Evolutionary conservation across 2,113 vertebrate species (phyloP), one percentile per base, ranked within the genome.

Genomic region (Aegypius monachus): DNA sequence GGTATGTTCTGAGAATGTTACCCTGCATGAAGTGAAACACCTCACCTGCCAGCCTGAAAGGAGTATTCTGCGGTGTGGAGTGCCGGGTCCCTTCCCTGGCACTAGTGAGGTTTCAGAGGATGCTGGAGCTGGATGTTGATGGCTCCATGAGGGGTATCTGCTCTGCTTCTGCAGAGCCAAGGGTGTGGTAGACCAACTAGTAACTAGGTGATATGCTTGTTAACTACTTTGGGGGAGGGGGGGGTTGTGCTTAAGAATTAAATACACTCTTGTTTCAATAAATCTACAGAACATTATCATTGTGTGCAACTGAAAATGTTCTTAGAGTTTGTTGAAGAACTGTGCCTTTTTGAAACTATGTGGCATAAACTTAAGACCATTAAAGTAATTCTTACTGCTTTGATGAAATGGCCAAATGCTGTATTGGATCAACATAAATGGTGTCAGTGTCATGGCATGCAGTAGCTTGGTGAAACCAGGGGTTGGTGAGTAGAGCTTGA

Each of bases 361-460:
- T 23, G 36, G 23, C 45, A 6, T 16, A 45, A 65, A 34, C 10
- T 10, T n/a, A 5, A 13, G 52, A 16, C 8, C 10, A 11, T 19
- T 29, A 6, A 56, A 85, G 36, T 47, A 16, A 31, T 34, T 45
- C 27, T 62, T 52, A 32, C 31, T 42, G 77, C 73, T 86, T 48
- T 48, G 27, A 45, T 45, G 55, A 38, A 53, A 68, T 55, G 48
- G n/a, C 88, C 47, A 45, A n/a, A 34, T 31, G 67, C 31, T 42
- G 3, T 21, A 1, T 0, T 45, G n/a, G 56, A 5, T 29, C 40
- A 21, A 36, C 0, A 1, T 18, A 50, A 31, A 18, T 16, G 56
- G 25, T 53, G 25, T 18, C 38, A 3, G 22, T 43, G 45, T 22
- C 3, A 3, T 59, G 70, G 20, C 10, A 53, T 56, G 43, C 52